Conservation (phyloP, 1,140 invertebrate genomes). For the Drosophila jambulina region DNA sequence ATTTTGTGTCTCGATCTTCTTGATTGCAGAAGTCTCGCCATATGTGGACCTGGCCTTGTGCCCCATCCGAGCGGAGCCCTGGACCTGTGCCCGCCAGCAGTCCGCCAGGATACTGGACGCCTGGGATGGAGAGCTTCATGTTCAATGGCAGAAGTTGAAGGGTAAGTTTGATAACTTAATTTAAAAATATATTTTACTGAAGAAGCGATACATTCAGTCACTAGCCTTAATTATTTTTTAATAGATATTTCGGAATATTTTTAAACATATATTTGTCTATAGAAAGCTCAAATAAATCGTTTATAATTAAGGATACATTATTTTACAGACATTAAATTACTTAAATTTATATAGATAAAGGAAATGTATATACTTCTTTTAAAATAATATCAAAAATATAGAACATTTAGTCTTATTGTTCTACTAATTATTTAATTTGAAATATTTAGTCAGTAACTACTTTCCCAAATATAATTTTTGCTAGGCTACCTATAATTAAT, state of each 20-base stretch:
- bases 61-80: constrained; percentile 75
- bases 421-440: too few species aligned
- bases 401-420: too few species aligned
- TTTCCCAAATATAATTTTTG: background rate
- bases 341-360: too few species aligned
- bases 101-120: constrained; percentile 73
- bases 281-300: too few species aligned
- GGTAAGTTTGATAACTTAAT: constrained; percentile 47
- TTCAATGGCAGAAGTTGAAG: constrained; percentile 82
- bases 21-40: constrained; percentile 79
- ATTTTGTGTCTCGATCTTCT: background rate
- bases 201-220: background rate
- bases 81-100: constrained; percentile 78
- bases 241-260: too few species aligned
- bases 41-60: constrained; percentile 80
- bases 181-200: background rate
- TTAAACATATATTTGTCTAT: too few species aligned
- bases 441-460: too few species aligned
- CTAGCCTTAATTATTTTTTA: too few species aligned
- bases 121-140: constrained; percentile 71
- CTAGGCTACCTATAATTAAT: background rate
- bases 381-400: too few species aligned
- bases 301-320: too few species aligned
- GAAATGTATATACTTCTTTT: too few species aligned
- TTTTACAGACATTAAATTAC: too few species aligned